Evolutionary conservation across 2,113 vertebrate species (phyloP), one percentile per base, ranked within the genome.

Genomic region (Furnarius figulus): DNA sequence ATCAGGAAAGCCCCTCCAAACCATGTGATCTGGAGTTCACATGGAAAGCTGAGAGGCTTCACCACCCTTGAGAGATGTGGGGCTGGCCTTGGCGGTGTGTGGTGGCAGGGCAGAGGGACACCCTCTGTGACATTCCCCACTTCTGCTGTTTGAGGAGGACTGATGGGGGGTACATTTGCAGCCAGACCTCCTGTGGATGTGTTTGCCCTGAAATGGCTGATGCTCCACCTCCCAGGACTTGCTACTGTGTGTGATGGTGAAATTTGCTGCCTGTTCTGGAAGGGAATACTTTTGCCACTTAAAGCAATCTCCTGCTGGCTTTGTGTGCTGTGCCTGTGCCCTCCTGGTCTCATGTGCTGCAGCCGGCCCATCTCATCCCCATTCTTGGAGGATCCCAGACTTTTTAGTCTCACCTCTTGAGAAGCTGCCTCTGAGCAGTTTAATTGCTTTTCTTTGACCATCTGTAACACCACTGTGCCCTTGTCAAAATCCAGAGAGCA

Each of bases 191-290:
- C 37, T 85, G 27, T 46, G 25, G 37, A 46, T 0, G 0, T 11
- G 18, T 33, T 89, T 5, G 7, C 44, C 0, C 0, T 23, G 66
- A 75, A 2, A 25, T 30, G 35, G 49, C 19, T 0, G 0, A 5
- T 76, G 39, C 37, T 72, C 6, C 20, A 8, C 12, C 12, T 79
- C 49, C 20, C 37, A 39, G 76, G 35, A 39, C 10, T 20, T 77
- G 55, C 8, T 86, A 1, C 66, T 5, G 0, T 19, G 9, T 35
- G 61, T n/a, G 7, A 3, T 42, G 53, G 31, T 62, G 49, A 73
- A 74, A 63, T 76, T 68, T 5, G 4, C 66, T 88, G 53, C 25
- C 37, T 79, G 53, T 58, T 76, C 8, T 71, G 66, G 23, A 24
- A 68, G 21, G 47, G 50, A 63, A 5, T 59, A 10, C 20, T 84